Evolutionary conservation across 2,113 vertebrate genomes (phyloP).

Genomic region (Bubalus kerabau): DNA sequence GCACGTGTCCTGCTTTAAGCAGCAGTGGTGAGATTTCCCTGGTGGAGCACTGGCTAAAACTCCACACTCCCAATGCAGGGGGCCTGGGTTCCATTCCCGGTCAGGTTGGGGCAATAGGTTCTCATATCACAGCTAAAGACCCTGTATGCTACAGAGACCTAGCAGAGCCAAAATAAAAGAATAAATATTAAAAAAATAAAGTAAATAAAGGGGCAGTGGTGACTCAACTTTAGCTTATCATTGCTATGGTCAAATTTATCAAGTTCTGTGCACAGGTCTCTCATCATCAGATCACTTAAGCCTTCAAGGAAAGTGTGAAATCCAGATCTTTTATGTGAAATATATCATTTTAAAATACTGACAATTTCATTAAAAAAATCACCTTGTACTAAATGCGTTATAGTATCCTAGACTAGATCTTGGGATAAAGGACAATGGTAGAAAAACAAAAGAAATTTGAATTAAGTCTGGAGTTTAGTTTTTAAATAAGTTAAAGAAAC

Average conservation of each 20-base stretch:
- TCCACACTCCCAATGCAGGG: not conserved
- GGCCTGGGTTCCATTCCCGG: not conserved
- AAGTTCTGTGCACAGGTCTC: not conserved
- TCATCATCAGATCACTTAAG: not conserved
- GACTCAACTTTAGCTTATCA: not conserved
- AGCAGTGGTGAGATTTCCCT: not conserved
- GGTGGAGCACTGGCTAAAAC: not conserved
- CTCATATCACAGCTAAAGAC: not conserved
- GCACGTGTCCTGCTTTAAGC: not conserved
- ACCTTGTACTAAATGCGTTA: not conserved
- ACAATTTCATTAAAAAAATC: not conserved
- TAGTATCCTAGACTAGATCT: not conserved
- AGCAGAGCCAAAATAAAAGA: not conserved
- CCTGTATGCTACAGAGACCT: not conserved
- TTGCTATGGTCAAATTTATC: not conserved
- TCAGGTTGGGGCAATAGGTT: not conserved
- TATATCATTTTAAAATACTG: not conserved
- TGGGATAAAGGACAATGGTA: not conserved
- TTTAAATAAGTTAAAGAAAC: not conserved
- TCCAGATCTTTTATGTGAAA: not conserved
- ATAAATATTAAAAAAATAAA: not conserved
- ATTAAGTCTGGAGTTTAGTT: not conserved
- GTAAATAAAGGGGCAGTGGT: not conserved
- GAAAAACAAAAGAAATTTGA: not conserved
- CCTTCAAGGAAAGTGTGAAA: not conserved